Base-by-base conservation (phyloP, 2,888 invertebrate genomes). In the Tenthredo livida region DNA sequence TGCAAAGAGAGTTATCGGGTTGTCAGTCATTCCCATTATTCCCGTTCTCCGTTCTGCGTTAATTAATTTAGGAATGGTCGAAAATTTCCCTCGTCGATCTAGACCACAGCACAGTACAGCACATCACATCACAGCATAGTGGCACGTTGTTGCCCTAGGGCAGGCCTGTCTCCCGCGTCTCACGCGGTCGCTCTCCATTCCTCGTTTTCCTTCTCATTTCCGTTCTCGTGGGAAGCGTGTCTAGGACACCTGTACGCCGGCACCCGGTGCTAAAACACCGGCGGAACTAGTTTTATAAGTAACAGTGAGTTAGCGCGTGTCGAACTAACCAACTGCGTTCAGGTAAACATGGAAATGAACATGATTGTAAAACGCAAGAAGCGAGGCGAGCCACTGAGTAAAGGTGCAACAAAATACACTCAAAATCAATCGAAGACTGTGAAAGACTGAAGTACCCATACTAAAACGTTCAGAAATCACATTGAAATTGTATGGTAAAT, bases 191-290 rank as follows among this genome's bases (percentile, higher is more conserved):
- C 67, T 67, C 33, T 67, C 25, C 67, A 67, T 67, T 67, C 67
- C 61, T 67, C 67, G 33, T 67, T 67, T 33, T 67, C 67, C 67
- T 67, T 12, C 67, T 67, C 67, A 73, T 40, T 73, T 73, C 47
- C 73, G 40, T 47, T 40, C 73, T 47, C 73, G 73, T 73, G 73
- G 73, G 73, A 73, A 73, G 43, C 43, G 73, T 73, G 73, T 73
- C 73, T 73, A 73, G 73, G 73, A 73, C 73, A 73, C 73, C 43
- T 47, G 73, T 73, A 25, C 21, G 54, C n/a, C n/a, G 17, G 67
- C 67, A 67, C 67, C 67, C 67, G 67, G 67, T 67, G 67, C 67
- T 67, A 33, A 67, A 67, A 67, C 33, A 67, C 67, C 67, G 25
- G 17, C 67, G 67, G 33, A 33, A 67, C 67, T 54, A 54, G n/a